These are phyloP conservation scores for Apis cerana DNA, from an alignment of 1,140 invertebrate species.

Conservation along the genomic window DNA sequence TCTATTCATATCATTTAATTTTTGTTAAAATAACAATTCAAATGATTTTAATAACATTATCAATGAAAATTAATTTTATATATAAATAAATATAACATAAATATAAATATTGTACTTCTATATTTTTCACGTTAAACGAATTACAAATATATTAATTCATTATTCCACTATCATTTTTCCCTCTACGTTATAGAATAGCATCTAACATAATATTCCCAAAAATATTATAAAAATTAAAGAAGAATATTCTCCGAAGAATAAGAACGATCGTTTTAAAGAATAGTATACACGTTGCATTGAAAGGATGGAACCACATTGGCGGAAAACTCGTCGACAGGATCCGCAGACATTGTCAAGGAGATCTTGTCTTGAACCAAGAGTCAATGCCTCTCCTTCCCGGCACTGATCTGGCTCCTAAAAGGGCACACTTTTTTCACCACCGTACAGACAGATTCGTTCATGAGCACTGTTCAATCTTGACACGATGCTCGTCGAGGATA, in stretches of 20 bases:
- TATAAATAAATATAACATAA: no score
- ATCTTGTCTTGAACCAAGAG: background rate
- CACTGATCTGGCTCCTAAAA: background rate
- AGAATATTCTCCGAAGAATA: background rate
- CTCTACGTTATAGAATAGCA: background rate
- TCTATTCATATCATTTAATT: background rate
- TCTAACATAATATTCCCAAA: background rate
- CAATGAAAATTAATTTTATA: no score
- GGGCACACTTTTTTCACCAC: slow-evolving; percentile 27
- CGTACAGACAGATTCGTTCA: slow-evolving; percentile 13
- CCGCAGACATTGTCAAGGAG: background rate
- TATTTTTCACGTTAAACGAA: no score
- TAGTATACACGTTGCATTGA: background rate
- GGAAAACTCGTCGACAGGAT: background rate
- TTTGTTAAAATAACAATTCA: no score
- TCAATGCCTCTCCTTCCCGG: background rate
- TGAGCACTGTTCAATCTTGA: slow-evolving; percentile 28
- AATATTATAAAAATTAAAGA: background rate
- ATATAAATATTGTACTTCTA: no score
- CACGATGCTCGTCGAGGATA: slow-evolving; percentile 10
- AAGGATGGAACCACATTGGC: background rate
- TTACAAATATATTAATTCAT: no score
- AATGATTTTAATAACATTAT: no score
- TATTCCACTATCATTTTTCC: no score
- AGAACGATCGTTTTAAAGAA: background rate